Base-by-base conservation (phyloP, 2,888 invertebrate genomes). In the Antheraea assamensis region DNA sequence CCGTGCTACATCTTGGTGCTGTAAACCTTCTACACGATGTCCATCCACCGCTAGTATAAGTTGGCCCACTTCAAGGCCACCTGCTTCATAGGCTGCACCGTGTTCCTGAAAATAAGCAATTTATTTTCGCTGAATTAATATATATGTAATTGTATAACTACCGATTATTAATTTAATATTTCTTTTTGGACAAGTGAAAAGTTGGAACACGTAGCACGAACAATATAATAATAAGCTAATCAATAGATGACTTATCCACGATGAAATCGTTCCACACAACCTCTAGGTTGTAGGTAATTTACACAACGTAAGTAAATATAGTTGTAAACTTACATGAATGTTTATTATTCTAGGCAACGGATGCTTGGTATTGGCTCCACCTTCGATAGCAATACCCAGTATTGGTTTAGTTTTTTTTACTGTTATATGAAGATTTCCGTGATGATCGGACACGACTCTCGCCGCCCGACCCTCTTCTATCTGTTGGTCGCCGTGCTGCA, bases 301-400 rank as follows among this genome's bases (percentile, higher is more conserved):
- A 52, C 10, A 35, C 24, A 70, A 8, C 35, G 49, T 31, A 47
- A 21, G 49, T 5, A 35, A 58, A 17, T 72, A 1, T 71, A 61
- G 13, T 58, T 52, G 1, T 35, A 61, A 70, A 86, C 97, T 96
- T 92, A 99, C 99, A 93, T 99, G 99, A 88, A 99, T 98, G 92
- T 98, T 98, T 86, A 99, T 99, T 86, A 99, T 98, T 88, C 98
- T 96, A 73, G 99, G 99, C 85, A 99, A 95, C 74, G 98, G 98
- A 93, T 99, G 99, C 87, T 98, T 97, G 70, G 99, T 99, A 92
- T 99, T 98, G 83, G 98, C 98, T 77, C 99, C 99, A 77, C 99
- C 99, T 95, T 99, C 99, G 85, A 99, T 99, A 78, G 99, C 99
- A 86, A 99, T 98, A 80, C 99, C 99, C 83, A 99, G 96, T 85